Evolutionary conservation across 2,888 invertebrate genomes (phyloP), one percentile per base, ranked within the genome.

Genomic region (Meganola albula): DNA sequence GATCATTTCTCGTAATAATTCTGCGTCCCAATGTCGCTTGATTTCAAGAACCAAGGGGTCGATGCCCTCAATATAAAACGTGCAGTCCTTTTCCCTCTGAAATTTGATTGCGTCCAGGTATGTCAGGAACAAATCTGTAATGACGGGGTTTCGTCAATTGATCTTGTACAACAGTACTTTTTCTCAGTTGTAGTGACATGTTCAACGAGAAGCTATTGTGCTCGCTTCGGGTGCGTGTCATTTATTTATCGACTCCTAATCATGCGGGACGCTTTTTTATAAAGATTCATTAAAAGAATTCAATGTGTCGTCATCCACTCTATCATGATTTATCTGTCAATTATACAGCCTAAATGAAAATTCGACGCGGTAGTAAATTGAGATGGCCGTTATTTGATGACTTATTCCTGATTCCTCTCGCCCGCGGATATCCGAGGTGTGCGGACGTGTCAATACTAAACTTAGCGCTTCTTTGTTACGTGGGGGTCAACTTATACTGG

Each of bases 281-380:
- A 61, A 59, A 58, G 61, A 54, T 60, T 70, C 67, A 74, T 78
- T 72, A 74, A 64, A 61, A 44, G 49, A 58, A 64, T 72, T 71
- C 66, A 65, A 54, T 66, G 55, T 65, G 63, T 67, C 59, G 69
- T 62, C 61, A 57, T 61, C 60, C 63, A 66, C 63, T 67, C 64
- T 53, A 67, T 66, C 56, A 68, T 66, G 63, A 68, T 70, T 71
- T 65, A 58, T 62, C 60, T 68, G 68, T 72, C 66, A 66, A 56
- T 65, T 59, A 58, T 63, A 63, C 62, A 50, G 51, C 55, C 49
- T 50, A 49, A 42, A 38, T 37, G 34, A 39, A 35, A 28, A 44
- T 24, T 24, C 32, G 26, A 37, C 43, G 40, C 40, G 37, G 37
- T 30, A 46, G 44, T 48, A 53, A 49, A 47, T 50, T 37, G 42